These are phyloP conservation scores for Triplophysa yarkandensis DNA, from an alignment of 2,797 vertebrate species.

Conservation along the genomic window DNA sequence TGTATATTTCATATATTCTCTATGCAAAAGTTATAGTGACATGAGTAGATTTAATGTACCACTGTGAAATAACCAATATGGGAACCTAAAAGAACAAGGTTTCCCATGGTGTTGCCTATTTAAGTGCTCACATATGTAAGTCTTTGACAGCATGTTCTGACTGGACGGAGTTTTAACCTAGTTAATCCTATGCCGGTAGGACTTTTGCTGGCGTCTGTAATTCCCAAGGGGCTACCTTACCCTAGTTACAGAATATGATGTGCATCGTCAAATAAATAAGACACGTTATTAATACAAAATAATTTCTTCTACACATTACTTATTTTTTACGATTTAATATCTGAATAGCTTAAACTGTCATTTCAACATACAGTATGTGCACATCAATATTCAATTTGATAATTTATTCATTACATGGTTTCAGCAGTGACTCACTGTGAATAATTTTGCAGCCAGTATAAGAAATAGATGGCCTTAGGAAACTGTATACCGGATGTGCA, in stretches of 20 bases:
- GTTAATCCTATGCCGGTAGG: slow-evolving; percentile 48
- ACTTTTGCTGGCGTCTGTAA: slow-evolving; percentile 42
- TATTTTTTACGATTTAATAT: background rate
- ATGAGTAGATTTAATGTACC: slow-evolving; percentile 1
- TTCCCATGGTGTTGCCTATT: slow-evolving; percentile 45
- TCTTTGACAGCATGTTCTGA: slow-evolving; percentile 36
- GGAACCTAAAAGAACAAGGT: slow-evolving; percentile 20
- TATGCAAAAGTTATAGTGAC: background rate
- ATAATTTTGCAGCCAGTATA: slow-evolving; percentile 36
- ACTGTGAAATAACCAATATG: slow-evolving; percentile 17
- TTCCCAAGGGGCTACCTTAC: slow-evolving; percentile 51
- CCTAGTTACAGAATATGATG: slow-evolving; percentile 56
- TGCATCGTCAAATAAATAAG: slow-evolving; percentile 36
- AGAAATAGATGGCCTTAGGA: slow-evolving; percentile 44
- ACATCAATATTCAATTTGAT: slow-evolving; percentile 38
- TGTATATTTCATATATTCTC: too few species aligned
- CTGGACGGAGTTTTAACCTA: slow-evolving; percentile 53
- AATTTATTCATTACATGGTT: slow-evolving; percentile 51
- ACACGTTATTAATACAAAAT: background rate
- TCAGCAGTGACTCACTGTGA: slow-evolving; percentile 24
- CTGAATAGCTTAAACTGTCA: slow-evolving; percentile 12
- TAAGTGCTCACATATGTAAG: slow-evolving; percentile 42
- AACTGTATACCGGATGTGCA: slow-evolving; percentile 8
- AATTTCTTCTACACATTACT: background rate
- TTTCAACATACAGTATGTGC: slow-evolving; percentile 7